A percentile compares a stretch with the other conserved stretches of the same genome.
These are phyloP conservation scores for Danio jaintianensis DNA, from an alignment of 2,797 vertebrate species.

Conservation along the genomic window DNA sequence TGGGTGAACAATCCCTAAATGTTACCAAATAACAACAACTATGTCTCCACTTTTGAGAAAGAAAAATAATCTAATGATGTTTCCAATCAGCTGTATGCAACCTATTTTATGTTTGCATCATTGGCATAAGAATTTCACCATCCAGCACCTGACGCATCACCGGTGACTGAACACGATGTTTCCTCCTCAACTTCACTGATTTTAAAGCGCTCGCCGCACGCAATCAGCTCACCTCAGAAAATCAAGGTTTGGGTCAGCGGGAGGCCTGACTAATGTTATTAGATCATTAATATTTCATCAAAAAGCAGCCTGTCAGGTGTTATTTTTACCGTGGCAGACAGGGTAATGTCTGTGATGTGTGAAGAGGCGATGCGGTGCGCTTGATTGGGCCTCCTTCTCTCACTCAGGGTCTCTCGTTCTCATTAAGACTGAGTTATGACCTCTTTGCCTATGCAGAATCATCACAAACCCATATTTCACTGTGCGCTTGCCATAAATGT, in stretches of 20 bases:
- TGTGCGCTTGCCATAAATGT: constrained; percentile 69
- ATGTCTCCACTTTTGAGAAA: no score
- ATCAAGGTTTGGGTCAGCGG: constrained; percentile 35
- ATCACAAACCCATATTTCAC: constrained; percentile 73
- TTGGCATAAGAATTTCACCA: not conserved
- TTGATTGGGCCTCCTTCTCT: constrained; percentile 32
- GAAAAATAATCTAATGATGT: no score
- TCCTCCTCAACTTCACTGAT: constrained; percentile 16
- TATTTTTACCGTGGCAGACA: constrained; percentile 34
- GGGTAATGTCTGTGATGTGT: constrained; percentile 38
- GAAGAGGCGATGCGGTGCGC: constrained; percentile 32
- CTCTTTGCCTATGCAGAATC: constrained; percentile 65
- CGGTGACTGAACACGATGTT: not conserved
- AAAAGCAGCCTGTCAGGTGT: constrained; percentile 41
- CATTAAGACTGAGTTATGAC: constrained; percentile 79
- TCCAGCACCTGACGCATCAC: not conserved
- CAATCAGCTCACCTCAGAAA: constrained; percentile 46
- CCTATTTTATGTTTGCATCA: no score
- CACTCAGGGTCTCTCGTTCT: constrained; percentile 61
- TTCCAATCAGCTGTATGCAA: no score
- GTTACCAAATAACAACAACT: no score
- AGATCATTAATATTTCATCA: constrained; percentile 52
- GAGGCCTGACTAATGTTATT: constrained; percentile 46
- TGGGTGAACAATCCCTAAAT: no score
- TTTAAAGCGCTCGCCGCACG: constrained; percentile 14